A percentile compares a stretch with the other conserved stretches of the same genome.
phyloP scores from a whole-genome alignment of 2,888 invertebrate species.

The Nasonia oneida region DNA sequence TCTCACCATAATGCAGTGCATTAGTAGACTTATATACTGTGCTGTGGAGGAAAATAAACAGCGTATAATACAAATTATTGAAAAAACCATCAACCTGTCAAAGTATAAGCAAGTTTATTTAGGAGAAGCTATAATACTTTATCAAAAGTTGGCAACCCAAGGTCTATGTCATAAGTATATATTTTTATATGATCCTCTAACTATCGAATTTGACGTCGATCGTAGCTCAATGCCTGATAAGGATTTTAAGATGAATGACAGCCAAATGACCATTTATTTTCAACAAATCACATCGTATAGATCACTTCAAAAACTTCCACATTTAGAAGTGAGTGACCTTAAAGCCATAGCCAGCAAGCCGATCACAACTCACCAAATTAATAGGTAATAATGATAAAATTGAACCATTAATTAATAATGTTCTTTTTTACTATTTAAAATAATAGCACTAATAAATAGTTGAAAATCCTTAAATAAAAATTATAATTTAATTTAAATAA shows the following conservation, averaged over 20 bases:
- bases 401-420: neutral
- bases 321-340: neutral
- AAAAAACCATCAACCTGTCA: neutral
- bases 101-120: neutral
- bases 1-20: slow-evolving; percentile 37
- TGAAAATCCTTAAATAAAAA: neutral
- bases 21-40: slow-evolving; percentile 15
- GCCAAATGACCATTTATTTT: neutral
- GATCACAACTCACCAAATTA: neutral
- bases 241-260: neutral
- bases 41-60: neutral
- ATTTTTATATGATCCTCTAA: neutral
- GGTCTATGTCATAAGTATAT: neutral
- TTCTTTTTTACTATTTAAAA: too few relatives aligned
- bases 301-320: neutral
- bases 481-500: neutral
- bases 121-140: neutral
- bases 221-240: neutral
- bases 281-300: neutral
- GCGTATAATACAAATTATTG: slow-evolving; percentile 7
- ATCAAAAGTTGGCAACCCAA: neutral
- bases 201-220: neutral
- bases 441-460: too few relatives aligned
- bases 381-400: neutral
- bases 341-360: neutral